Evolutionary conservation across 2,888 invertebrate genomes (phyloP), one percentile per base, ranked within the genome.

Genomic region (Patella pellucida): DNA sequence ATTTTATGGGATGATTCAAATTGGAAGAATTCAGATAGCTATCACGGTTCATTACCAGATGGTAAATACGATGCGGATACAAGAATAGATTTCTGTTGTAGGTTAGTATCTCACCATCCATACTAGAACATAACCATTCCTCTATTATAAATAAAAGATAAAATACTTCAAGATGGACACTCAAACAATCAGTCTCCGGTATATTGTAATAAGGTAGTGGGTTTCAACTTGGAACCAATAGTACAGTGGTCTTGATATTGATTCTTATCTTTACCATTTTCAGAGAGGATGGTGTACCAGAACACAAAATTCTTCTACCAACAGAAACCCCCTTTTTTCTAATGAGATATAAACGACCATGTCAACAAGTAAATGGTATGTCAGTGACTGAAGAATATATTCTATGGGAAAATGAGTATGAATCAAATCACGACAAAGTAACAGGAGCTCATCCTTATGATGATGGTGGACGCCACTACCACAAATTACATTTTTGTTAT

Each of bases 321-420:
- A 67, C 72, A 0, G 79, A 80, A 16, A 70, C 23, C 27, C 82
- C 80, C 7, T 82, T 82, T 71, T 82, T 77, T 71, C 69, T 82
- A 31, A 16, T 82, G 15, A 73, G 80, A 14, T 77, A 79, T 72
- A 73, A 69, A 19, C 68, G 77, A 0, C 72, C 69, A 0, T 79
- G 79, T 56, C 83, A 81, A 69, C 27, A 69, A 3, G 83, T 83
- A 19, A 71, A 80, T 16, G 75, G 77, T 23, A 83, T 81, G 81
- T 19, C n/a, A 0, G 76, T 79, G 2, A 67, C 5, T 14, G 80
- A 80, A 23, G 80, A 80, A 71, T n/a, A 69, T 52, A 72, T 78
- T 27, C 2, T 27, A 27, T 27, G 27, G 27, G 27, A 27, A 27
- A 27, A 27, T 27, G 27, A 27, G 27, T 3, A 27, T 27, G 2